phyloP scores from a whole-genome alignment of 2,888 invertebrate species.

The Troides oblongomaculatus region DNA sequence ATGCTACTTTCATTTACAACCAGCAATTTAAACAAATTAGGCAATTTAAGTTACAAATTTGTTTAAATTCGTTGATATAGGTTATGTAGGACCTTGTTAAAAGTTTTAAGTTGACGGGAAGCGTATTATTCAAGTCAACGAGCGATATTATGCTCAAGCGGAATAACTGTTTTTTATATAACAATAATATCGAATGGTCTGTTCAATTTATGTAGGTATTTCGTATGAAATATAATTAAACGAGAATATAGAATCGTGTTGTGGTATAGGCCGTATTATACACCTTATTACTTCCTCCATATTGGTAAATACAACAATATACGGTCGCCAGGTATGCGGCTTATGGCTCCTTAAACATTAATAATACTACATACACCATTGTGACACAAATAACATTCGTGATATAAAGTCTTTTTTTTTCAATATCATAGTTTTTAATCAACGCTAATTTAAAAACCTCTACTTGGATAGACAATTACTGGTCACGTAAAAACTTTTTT shows the following conservation, averaged over 20 bases:
- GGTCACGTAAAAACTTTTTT: background rate
- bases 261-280: conserved; percentile 34
- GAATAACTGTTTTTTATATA: background rate
- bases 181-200: background rate
- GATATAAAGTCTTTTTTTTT: background rate
- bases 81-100: too few relatives aligned
- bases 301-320: conserved; percentile 28
- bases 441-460: background rate
- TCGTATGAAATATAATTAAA: conserved; percentile 6
- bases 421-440: background rate
- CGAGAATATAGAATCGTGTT: conserved; percentile 5
- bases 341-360: conserved; percentile 19
- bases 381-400: conserved; percentile 21
- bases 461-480: background rate
- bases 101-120: too few relatives aligned
- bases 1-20: too few relatives aligned
- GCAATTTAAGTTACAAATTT: too few relatives aligned
- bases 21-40: too few relatives aligned
- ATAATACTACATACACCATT: conserved; percentile 9
- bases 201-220: background rate
- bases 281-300: conserved; percentile 31
- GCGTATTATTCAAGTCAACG: too few relatives aligned
- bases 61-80: too few relatives aligned
- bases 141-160: too few relatives aligned
- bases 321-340: conserved; percentile 25